These are phyloP conservation scores for Catocala sponsa DNA, from an alignment of 2,888 invertebrate genomes.

Conservation along the genomic window DNA sequence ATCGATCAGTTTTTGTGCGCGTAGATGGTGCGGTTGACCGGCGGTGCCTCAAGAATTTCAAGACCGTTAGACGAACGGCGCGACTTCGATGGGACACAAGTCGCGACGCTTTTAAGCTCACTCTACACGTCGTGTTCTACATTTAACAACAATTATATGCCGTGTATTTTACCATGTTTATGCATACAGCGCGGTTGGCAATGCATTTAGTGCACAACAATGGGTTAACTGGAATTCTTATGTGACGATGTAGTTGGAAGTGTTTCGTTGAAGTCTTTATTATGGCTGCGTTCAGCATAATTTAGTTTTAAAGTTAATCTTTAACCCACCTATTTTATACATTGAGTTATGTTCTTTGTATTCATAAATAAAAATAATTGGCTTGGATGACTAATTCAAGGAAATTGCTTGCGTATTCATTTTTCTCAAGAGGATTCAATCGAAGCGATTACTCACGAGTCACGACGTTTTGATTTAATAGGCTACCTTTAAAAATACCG, in stretches of 20 bases:
- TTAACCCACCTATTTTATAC: no score
- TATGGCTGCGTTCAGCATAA: background rate
- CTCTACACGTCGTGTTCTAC: constrained; percentile 56
- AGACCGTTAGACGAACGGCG: constrained; percentile 76
- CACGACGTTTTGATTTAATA: no score
- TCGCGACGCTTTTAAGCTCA: constrained; percentile 49
- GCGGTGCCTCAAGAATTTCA: constrained; percentile 49
- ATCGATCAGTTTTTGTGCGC: constrained; percentile 62
- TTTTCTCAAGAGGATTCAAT: no score
- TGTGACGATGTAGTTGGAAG: constrained; percentile 7
- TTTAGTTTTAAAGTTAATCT: background rate
- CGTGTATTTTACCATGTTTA: constrained; percentile 19
- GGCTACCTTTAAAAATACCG: no score
- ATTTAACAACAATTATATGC: constrained; percentile 47
- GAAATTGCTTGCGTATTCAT: no score
- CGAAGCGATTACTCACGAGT: no score
- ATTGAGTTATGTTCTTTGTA: no score
- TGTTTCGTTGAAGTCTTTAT: constrained; percentile 3
- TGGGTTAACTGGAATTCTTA: constrained; percentile 23
- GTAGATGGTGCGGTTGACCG: constrained; percentile 39
- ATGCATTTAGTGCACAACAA: constrained; percentile 43
- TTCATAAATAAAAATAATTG: no score
- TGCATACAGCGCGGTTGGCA: constrained; percentile 30
- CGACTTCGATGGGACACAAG: constrained; percentile 14
- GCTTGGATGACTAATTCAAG: no score